A percentile compares a stretch with the other conserved stretches of the same genome.
phyloP scores from a whole-genome alignment of 2,113 vertebrate species.

The Vulpes vulpes region DNA sequence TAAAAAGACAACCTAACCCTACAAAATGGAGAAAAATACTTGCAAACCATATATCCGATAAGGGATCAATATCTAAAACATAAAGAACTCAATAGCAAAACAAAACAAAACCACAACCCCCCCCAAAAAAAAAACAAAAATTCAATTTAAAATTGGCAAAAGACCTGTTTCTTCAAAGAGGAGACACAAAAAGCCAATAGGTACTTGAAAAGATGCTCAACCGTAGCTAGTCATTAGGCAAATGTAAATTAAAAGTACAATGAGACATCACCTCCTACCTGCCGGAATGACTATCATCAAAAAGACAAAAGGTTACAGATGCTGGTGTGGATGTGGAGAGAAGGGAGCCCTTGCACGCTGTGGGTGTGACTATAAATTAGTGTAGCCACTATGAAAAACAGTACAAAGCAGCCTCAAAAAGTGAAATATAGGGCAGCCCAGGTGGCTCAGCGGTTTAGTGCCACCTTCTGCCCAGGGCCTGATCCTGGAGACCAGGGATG shows the following conservation, averaged over 20 bases:
- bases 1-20: background rate
- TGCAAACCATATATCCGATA: background rate
- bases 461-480: too few relatives aligned
- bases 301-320: background rate
- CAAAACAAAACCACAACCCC: background rate
- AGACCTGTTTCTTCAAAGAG: background rate
- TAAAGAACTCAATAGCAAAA: background rate
- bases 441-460: too few relatives aligned
- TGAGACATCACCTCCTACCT: background rate
- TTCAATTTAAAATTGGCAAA: background rate
- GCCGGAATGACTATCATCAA: background rate
- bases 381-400: background rate
- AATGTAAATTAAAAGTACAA: background rate
- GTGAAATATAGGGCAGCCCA: background rate
- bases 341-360: background rate
- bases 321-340: background rate
- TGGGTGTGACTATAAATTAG: background rate
- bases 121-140: background rate
- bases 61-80: background rate
- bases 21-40: background rate
- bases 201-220: background rate
- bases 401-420: background rate
- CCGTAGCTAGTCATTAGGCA: background rate
- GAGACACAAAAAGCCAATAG: background rate
- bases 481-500: too few relatives aligned